A percentile compares a stretch with the other conserved stretches of the same genome.
phyloP scores from a whole-genome alignment of 2,888 invertebrate genomes.

The Ecdyonurus torrentis region DNA sequence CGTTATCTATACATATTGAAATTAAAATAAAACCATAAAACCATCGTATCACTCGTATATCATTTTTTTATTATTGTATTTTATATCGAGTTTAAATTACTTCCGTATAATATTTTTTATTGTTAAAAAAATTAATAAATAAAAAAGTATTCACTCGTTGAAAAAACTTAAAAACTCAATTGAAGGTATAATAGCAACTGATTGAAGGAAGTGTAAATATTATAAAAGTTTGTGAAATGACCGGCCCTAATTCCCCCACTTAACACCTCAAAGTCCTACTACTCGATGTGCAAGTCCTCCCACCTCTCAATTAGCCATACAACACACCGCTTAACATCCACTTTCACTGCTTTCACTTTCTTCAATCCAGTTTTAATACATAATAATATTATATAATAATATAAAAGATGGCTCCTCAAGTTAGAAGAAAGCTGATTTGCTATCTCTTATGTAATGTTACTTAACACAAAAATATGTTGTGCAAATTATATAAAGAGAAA shows the following conservation, averaged over 20 bases:
- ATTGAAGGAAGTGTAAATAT: neutral
- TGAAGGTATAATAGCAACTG: neutral
- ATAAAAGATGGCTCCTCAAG: neutral
- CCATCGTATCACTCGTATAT: no score
- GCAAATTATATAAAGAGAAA: neutral
- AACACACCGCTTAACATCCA: neutral
- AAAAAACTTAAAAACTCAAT: no score
- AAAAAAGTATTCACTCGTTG: no score
- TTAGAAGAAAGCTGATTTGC: neutral
- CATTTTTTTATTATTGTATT: no score
- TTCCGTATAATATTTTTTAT: no score
- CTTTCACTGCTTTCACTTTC: neutral
- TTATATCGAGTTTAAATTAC: no score
- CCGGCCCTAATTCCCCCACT: neutral
- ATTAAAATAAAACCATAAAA: no score
- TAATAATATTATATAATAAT: no score
- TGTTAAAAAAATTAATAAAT: no score
- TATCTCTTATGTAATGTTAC: neutral
- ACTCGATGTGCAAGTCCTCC: no score
- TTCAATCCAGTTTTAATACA: neutral
- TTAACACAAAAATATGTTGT: neutral
- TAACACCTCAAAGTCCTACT: neutral
- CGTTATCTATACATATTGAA: no score
- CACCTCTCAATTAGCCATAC: no score
- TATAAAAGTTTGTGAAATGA: neutral